phyloP scores from a whole-genome alignment of 1,140 invertebrate genomes.

The Rhopalosiphum padi region DNA sequence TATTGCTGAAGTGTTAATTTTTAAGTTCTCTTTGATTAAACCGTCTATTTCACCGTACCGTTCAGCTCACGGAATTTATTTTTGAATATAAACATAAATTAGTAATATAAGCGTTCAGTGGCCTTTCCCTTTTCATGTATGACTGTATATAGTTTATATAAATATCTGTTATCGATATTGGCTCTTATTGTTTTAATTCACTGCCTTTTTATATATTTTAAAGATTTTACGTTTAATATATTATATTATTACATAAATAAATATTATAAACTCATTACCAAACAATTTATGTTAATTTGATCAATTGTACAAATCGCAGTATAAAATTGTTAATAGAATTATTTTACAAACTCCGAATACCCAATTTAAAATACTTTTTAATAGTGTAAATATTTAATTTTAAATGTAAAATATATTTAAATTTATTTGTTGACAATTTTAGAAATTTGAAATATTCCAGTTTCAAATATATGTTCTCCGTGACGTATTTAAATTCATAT shows the following conservation, averaged over 20 bases:
- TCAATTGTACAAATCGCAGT: background rate
- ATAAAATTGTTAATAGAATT: background rate
- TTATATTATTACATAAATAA: background rate
- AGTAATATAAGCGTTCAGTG: background rate
- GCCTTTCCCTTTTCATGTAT: background rate
- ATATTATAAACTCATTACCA: background rate
- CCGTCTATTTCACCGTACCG: background rate
- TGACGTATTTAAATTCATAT: background rate
- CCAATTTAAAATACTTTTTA: background rate
- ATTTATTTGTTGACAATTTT: background rate
- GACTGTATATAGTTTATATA: background rate
- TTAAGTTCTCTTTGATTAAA: conserved; percentile 4
- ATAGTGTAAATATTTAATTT: background rate
- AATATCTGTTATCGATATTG: background rate
- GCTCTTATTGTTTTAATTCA: background rate
- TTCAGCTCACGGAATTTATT: background rate
- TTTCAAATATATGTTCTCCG: background rate
- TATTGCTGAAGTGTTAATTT: conserved; percentile 36
- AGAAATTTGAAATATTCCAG: background rate
- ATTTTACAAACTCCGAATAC: background rate
- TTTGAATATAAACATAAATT: background rate
- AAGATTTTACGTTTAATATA: background rate
- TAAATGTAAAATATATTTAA: background rate
- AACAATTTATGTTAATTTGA: background rate
- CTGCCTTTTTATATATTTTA: background rate